phyloP scores from a whole-genome alignment of 2,113 vertebrate genomes.

The Brevimyrus niger region DNA sequence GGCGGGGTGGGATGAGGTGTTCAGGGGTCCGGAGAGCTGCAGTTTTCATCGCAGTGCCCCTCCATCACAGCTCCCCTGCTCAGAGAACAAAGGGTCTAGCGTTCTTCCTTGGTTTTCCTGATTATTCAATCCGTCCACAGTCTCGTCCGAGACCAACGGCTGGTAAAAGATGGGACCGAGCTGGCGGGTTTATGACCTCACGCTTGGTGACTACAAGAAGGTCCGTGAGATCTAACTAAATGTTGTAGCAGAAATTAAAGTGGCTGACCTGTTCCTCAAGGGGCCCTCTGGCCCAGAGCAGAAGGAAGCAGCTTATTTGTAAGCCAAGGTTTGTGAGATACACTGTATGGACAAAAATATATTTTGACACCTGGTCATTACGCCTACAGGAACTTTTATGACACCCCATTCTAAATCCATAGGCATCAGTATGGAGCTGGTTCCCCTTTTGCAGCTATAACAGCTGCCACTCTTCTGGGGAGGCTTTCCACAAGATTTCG shows the following conservation, averaged over 20 bases:
- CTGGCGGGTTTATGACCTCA: neutral
- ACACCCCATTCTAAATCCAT: too few species aligned
- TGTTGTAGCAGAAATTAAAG: neutral
- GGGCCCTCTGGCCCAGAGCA: neutral
- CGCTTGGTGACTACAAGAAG: neutral
- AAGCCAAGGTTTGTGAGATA: neutral
- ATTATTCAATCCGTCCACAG: neutral
- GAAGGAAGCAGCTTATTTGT: neutral
- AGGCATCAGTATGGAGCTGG: neutral
- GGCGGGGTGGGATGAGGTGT: neutral
- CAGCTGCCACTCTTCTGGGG: neutral
- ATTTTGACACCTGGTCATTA: neutral
- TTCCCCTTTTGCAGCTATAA: neutral
- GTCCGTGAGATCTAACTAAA: neutral
- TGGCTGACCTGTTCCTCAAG: neutral
- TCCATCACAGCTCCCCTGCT: neutral
- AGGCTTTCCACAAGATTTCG: neutral
- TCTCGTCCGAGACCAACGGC: neutral
- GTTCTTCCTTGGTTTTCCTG: neutral
- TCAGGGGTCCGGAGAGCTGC: too few species aligned
- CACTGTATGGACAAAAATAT: neutral
- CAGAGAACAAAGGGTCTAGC: neutral
- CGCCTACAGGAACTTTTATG: neutral
- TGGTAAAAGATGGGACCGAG: neutral
- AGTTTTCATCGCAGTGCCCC: too few species aligned